These are phyloP conservation scores for Spodoptera litura DNA, from an alignment of 1,140 invertebrate species.

Conservation along the genomic window DNA sequence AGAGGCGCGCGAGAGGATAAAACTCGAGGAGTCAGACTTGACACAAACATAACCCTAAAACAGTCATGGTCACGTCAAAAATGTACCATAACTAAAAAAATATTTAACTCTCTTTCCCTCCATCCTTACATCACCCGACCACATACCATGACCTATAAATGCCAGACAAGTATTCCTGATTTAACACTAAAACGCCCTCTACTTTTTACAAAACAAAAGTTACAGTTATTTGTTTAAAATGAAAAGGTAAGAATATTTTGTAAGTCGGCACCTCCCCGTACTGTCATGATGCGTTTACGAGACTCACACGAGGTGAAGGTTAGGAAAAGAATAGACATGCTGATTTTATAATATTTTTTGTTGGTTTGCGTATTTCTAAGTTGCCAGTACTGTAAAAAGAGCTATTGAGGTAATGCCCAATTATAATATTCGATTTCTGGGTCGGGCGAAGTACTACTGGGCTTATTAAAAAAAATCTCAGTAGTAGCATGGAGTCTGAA, in stretches of 20 bases:
- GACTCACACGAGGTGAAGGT: conserved; percentile 6
- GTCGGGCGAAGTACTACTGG: too few species aligned
- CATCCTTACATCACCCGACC: neutral
- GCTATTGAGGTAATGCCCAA: too few species aligned
- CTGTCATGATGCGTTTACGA: conserved; percentile 53
- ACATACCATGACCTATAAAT: conserved; percentile 33
- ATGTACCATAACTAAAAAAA: too few species aligned
- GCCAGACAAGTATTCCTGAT: conserved; percentile 7
- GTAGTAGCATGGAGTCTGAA: too few species aligned
- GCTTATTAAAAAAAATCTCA: too few species aligned
- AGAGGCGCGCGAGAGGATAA: too few species aligned
- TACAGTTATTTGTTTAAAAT: conserved; percentile 64
- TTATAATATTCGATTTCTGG: too few species aligned
- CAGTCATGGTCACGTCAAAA: too few species aligned
- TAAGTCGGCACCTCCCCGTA: conserved; percentile 46
- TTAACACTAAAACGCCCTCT: conserved; percentile 17
- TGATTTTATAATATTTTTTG: conserved; percentile 40
- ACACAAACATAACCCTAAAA: too few species aligned
- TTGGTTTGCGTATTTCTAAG: neutral
- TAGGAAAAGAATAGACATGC: conserved; percentile 44
- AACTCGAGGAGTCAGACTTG: too few species aligned
- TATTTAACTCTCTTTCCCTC: too few species aligned
- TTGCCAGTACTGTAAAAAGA: too few species aligned
- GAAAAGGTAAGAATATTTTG: conserved; percentile 48
- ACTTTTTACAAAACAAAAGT: conserved; percentile 10